These are phyloP conservation scores for Microdon myrmicae DNA, from an alignment of 2,888 invertebrate genomes.

Conservation along the genomic window DNA sequence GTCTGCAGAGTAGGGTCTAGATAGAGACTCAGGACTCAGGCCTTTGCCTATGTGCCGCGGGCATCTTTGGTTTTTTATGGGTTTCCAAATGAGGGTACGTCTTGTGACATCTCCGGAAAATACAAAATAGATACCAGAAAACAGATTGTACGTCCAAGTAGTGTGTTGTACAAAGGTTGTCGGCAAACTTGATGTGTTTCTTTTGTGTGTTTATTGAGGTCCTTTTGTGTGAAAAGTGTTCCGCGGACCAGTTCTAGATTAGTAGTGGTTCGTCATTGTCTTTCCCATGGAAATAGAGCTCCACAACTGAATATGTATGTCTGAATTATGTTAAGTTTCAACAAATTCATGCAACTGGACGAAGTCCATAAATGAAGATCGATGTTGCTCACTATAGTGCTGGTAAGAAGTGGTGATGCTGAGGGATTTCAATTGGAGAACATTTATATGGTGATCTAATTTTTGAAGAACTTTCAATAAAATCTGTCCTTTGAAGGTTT, in stretches of 20 bases:
- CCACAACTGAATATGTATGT: constrained; percentile 39
- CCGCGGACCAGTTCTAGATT: constrained; percentile 26
- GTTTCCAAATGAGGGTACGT: constrained; percentile 50
- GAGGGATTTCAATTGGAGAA: constrained; percentile 27
- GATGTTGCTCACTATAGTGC: constrained; percentile 24
- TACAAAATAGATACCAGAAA: constrained; percentile 35
- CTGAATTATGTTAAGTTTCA: constrained; percentile 44
- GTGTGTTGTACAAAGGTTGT: constrained; percentile 36
- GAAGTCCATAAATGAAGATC: constrained; percentile 36
- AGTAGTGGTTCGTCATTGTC: constrained; percentile 25
- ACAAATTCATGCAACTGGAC: constrained; percentile 27
- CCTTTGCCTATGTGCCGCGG: too few relatives aligned
- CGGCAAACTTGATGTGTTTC: constrained; percentile 24
- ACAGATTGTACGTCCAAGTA: constrained; percentile 32
- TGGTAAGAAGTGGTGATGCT: constrained; percentile 31
- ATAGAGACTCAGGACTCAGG: constrained; percentile 2
- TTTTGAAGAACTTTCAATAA: constrained; percentile 10
- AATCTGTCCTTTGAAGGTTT: too few relatives aligned
- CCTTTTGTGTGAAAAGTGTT: constrained; percentile 26
- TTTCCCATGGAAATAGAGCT: constrained; percentile 32
- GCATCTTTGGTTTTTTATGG: constrained; percentile 47
- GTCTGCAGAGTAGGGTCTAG: constrained; percentile 6
- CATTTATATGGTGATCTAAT: constrained; percentile 20
- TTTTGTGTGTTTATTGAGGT: constrained; percentile 18
- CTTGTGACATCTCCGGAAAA: constrained; percentile 42